Base-by-base conservation (phyloP, 1,140 invertebrate species). In the Bombus breviceps region DNA sequence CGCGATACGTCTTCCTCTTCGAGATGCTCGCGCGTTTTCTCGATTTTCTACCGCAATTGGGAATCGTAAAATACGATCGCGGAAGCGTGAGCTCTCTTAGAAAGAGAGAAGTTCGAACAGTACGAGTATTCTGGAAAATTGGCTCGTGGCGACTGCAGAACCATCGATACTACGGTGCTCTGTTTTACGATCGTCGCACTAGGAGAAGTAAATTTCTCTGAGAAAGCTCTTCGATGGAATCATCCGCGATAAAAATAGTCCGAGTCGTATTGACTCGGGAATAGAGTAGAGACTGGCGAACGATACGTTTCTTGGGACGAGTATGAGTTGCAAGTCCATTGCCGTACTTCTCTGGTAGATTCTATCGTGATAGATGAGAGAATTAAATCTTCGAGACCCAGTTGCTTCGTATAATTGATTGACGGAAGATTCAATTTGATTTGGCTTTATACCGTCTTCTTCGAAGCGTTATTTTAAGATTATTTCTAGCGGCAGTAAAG, bases 21-120 rank as follows among this genome's bases (percentile, higher is more conserved):
- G 53, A 37, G 66, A 6, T 22, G 22, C 37, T n/a, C 37, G 18
- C 53, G 82, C 76, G 83, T 84, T 79, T 84, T 62, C 83, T 59
- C 83, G 39, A 85, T 85, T 85, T 85, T 80, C 83, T 72, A 39
- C 83, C 76, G 83, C 83, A 80, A 85, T 80, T 80, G 76, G 68
- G 57, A 85, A 85, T 85, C 76, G 68, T 85, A 85, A 85, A 85
- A 80, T 72, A 59, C 76, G 68, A 85, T 64, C 76, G 53, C 76
- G 76, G 76, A 85, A 85, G 76, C 66, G 39, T 10, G 37, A 37
- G 43, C 59, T 39, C 5, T 34, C 43, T 25, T 25, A 18, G 32
- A 25, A 6, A 53, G 32, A 41, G 53, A 73, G 53, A 41, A 62
- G 22, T 66, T 32, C 8, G 59, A 68, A 66, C 41, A 32, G 59